phyloP scores from a whole-genome alignment of 2,113 vertebrate species.

The Antechinus flavipes region DNA sequence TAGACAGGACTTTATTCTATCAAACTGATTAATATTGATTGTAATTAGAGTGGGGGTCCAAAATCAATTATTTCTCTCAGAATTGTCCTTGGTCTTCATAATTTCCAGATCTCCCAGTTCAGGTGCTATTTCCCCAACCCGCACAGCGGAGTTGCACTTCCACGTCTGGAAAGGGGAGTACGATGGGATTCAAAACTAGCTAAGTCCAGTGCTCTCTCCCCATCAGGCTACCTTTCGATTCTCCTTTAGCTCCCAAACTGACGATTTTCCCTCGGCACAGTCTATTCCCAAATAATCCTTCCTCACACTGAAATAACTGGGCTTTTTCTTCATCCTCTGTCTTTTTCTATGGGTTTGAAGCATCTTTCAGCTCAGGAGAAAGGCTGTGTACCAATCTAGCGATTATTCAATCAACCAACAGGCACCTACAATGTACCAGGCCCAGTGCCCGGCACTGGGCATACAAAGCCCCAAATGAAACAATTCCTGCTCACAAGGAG shows the following conservation, averaged over 20 bases:
- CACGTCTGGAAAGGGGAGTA: background rate
- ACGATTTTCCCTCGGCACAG: background rate
- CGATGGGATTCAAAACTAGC: background rate
- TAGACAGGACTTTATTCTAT: no score
- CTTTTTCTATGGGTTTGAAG: background rate
- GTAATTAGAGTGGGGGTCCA: no score
- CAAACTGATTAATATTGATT: no score
- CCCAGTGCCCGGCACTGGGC: background rate
- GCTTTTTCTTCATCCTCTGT: background rate
- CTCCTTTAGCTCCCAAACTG: background rate
- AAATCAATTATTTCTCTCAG: no score
- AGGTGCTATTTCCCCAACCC: background rate
- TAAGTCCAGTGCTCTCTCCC: background rate
- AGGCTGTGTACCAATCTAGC: background rate
- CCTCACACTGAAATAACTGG: background rate
- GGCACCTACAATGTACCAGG: background rate
- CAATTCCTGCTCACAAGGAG: background rate
- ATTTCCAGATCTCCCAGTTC: background rate
- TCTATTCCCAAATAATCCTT: background rate
- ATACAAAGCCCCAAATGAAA: background rate
- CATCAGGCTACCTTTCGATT: background rate
- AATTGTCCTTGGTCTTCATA: no score
- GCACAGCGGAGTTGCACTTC: background rate
- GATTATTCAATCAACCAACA: background rate
- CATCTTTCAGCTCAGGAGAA: background rate